Conservation (phyloP, 2,888 invertebrate genomes). For the Ashinkailepas kermadecensis region DNA sequence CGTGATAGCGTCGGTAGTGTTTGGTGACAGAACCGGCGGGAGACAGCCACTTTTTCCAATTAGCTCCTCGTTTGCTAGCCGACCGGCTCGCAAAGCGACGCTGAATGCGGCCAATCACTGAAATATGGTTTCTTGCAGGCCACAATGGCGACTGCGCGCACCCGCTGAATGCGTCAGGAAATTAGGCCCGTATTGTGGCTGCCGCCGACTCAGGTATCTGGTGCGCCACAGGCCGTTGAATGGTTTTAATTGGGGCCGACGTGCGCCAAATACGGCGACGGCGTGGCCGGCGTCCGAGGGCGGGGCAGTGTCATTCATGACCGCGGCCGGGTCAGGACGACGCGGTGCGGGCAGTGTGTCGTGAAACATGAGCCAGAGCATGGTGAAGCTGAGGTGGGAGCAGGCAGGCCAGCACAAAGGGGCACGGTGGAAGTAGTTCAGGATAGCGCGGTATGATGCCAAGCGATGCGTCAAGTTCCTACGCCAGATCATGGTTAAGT, state of each 20-base stretch:
- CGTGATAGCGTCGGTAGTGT: conserved; percentile 21
- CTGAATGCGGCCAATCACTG: conserved; percentile 16
- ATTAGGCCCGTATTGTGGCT: conserved; percentile 12
- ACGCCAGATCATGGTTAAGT: too few species aligned
- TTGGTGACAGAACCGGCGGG: conserved; percentile 16
- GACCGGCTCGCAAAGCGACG: conserved; percentile 1
- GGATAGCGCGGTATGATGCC: too few species aligned
- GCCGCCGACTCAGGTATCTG: conserved; percentile 8
- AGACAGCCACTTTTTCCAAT: conserved; percentile 20
- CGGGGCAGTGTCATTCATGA: not conserved
- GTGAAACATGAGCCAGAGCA: too few species aligned
- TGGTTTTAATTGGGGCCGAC: conserved; percentile 16
- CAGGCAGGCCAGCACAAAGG: too few species aligned
- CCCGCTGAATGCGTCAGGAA: conserved; percentile 8
- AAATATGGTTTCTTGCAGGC: conserved; percentile 16
- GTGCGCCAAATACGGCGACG: not conserved
- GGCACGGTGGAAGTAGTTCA: too few species aligned
- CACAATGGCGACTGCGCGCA: not conserved
- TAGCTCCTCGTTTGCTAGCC: conserved; percentile 20
- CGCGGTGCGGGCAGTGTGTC: too few species aligned
- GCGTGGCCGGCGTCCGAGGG: not conserved
- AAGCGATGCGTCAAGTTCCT: too few species aligned
- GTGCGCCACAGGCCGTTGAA: not conserved
- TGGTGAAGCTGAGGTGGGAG: too few species aligned
- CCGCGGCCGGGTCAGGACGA: not conserved